These are phyloP conservation scores for Sorex maritimensis DNA, from an alignment of 2,797 vertebrate species.

Conservation along the genomic window DNA sequence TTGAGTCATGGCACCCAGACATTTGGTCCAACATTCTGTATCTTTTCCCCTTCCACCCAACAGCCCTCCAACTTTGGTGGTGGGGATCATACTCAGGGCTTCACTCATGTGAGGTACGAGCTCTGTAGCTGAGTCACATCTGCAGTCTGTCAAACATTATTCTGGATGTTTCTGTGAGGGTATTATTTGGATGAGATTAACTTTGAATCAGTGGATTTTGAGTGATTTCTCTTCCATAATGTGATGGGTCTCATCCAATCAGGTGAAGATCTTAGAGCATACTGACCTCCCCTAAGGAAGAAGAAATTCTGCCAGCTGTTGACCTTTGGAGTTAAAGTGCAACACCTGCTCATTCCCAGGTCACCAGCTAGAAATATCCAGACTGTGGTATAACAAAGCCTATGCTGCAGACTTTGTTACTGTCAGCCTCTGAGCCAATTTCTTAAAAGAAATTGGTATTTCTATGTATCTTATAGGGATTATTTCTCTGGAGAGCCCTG, in stretches of 20 bases:
- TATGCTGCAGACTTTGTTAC: neutral
- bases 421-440: neutral
- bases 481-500: conserved; percentile 20
- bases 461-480: neutral
- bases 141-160: neutral
- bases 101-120: no score
- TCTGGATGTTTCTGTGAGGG: neutral
- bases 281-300: neutral
- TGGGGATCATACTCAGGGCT: no score
- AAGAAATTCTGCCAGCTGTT: neutral
- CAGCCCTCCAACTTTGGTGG: neutral
- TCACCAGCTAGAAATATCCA: neutral
- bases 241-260: neutral
- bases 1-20: neutral
- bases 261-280: neutral
- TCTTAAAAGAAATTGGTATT: neutral
- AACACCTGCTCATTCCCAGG: neutral
- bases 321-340: neutral
- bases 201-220: neutral
- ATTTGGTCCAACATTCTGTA: neutral
- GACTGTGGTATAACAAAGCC: no score
- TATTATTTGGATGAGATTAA: neutral
- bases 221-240: neutral
- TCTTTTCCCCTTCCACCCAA: neutral
- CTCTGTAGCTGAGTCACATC: no score